Conservation (phyloP, 2,888 invertebrate genomes). For the Reticulitermes lucifugus region DNA sequence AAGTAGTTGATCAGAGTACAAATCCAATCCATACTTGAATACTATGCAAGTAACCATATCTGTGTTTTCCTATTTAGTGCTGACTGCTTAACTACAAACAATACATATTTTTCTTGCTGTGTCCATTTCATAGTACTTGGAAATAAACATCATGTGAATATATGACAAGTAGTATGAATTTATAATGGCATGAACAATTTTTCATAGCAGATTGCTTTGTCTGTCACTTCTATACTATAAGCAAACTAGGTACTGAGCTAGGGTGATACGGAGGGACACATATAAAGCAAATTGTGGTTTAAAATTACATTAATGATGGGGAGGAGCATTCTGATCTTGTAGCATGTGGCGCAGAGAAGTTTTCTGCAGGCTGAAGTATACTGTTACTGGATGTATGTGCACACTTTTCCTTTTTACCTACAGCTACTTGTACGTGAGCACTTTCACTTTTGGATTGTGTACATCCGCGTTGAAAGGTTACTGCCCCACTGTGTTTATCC, state of each 20-base stretch:
- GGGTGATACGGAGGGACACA: not conserved
- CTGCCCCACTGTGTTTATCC: not conserved
- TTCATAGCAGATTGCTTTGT: not conserved
- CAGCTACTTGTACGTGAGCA: not conserved
- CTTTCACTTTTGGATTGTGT: not conserved
- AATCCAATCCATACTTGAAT: slow-evolving; percentile 9
- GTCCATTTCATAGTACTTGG: not conserved
- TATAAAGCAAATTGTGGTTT: not conserved
- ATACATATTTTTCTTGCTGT: slow-evolving; percentile 4
- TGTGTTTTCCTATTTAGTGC: slow-evolving; percentile 5
- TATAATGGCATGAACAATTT: not conserved
- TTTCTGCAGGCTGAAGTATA: too few species aligned
- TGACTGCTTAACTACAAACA: not conserved
- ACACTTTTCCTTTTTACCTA: not conserved
- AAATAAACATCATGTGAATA: not conserved
- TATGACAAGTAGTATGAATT: not conserved
- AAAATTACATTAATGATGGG: not conserved
- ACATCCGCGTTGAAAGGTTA: not conserved
- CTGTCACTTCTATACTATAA: not conserved
- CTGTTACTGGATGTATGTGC: not conserved
- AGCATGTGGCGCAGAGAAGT: not conserved
- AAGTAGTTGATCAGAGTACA: slow-evolving; percentile 29
- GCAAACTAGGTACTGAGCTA: not conserved
- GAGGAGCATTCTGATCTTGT: not conserved
- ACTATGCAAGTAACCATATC: slow-evolving; percentile 15